phyloP scores from a whole-genome alignment of 2,797 vertebrate species.

The Gambelia wislizenii region DNA sequence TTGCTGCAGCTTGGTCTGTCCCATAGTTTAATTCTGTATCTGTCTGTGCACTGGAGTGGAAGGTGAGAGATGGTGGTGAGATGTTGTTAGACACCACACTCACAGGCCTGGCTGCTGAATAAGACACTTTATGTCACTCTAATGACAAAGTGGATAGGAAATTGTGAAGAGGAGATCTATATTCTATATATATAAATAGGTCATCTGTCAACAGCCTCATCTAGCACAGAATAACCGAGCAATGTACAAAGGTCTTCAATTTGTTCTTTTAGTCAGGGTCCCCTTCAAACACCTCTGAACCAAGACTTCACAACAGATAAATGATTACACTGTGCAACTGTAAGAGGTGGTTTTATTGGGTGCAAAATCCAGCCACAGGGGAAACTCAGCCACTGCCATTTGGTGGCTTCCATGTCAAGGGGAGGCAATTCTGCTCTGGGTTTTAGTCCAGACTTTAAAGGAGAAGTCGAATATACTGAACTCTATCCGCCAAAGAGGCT shows the following conservation, averaged over 20 bases:
- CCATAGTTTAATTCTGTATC: not conserved
- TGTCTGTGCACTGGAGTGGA: not conserved
- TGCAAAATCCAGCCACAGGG: not conserved
- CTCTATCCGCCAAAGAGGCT: too few species aligned
- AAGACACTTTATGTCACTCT: slow-evolving; percentile 3
- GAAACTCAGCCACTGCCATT: not conserved
- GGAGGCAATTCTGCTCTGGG: too few species aligned
- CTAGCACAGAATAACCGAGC: not conserved
- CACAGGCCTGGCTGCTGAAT: not conserved
- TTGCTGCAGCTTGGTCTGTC: not conserved
- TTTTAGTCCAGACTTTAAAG: too few species aligned
- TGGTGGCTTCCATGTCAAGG: too few species aligned
- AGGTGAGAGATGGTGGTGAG: not conserved
- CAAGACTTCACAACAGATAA: not conserved
- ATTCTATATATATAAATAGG: slow-evolving; percentile 23
- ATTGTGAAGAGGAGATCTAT: slow-evolving; percentile 36
- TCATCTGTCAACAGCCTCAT: slow-evolving; percentile 41
- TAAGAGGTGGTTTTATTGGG: not conserved
- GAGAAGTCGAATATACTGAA: too few species aligned
- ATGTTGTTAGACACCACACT: accelerated
- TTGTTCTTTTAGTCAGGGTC: not conserved
- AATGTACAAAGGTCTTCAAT: not conserved
- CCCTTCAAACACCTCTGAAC: not conserved
- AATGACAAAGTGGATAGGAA: not conserved
- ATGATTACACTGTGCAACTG: too few species aligned